A percentile compares a stretch with the other conserved stretches of the same genome.
Conservation (phyloP, 1,140 invertebrate genomes). For the Macrosteles quadrilineatus region DNA sequence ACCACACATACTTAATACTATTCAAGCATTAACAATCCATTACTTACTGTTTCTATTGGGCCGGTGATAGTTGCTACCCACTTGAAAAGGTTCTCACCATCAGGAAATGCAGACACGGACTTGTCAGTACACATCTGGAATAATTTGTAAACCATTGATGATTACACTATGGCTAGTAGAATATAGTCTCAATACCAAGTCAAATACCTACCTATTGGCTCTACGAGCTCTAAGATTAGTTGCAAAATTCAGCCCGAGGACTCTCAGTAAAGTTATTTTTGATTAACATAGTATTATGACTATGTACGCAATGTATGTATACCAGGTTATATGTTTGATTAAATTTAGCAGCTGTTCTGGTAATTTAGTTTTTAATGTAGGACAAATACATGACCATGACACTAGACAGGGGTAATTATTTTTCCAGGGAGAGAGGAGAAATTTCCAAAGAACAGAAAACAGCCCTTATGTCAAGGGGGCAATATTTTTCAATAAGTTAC, state of each 20-base stretch:
- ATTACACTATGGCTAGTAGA: background rate
- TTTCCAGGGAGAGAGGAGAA: too few species aligned
- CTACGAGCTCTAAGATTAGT: background rate
- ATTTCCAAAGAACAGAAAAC: too few species aligned
- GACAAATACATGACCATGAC: too few species aligned
- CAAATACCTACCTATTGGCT: background rate
- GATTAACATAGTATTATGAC: background rate
- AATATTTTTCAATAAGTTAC: too few species aligned
- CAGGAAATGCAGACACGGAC: conserved; percentile 94
- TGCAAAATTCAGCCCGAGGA: background rate
- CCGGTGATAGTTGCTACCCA: conserved; percentile 96
- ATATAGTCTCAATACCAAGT: too few species aligned
- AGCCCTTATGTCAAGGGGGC: too few species aligned
- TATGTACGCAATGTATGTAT: background rate
- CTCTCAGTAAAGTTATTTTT: background rate
- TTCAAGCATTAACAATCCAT: too few species aligned
- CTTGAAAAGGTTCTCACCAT: conserved; percentile 93
- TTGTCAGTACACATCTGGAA: conserved; percentile 78
- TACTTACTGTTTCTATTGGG: conserved; percentile 76
- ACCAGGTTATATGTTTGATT: too few species aligned
- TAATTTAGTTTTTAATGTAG: too few species aligned
- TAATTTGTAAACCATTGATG: conserved; percentile 34
- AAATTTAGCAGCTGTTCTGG: too few species aligned
- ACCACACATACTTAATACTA: too few species aligned
- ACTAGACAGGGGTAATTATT: too few species aligned